Percentiles rank a stretch among this genome's conserved stretches.
Evolutionary conservation across 2,113 vertebrate genomes (phyloP).

Genomic region (Apteryx mantelli): DNA sequence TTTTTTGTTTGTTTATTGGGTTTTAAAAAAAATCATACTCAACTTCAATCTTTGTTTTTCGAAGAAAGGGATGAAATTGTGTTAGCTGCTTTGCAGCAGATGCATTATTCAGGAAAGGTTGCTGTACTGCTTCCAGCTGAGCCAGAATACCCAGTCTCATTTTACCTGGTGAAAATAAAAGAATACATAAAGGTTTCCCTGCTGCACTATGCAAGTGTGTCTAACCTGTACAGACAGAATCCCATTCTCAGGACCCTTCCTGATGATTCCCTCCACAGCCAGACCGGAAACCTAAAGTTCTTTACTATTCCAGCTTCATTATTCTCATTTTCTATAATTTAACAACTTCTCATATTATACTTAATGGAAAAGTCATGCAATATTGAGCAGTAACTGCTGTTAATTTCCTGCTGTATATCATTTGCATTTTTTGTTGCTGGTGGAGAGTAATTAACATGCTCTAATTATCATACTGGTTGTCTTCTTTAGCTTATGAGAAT

Average conservation of each 20-base stretch:
- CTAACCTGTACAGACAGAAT: background rate
- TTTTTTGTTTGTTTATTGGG: background rate
- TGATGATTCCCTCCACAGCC: constrained; percentile 46
- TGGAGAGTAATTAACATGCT: constrained; percentile 83
- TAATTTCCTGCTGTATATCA: constrained; percentile 86
- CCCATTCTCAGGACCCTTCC: constrained; percentile 31
- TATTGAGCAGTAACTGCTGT: constrained; percentile 86
- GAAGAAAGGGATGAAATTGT: background rate
- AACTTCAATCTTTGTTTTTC: background rate
- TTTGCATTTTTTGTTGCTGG: constrained; percentile 81
- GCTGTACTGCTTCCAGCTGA: constrained; percentile 14
- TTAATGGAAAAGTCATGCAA: constrained; percentile 88
- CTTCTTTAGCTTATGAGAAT: constrained; percentile 77
- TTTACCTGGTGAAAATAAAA: constrained; percentile 60
- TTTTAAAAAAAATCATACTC: background rate
- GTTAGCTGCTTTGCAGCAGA: constrained; percentile 26
- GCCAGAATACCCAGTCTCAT: background rate
- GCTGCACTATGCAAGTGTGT: background rate
- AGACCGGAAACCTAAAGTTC: constrained; percentile 58
- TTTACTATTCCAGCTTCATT: constrained; percentile 79
- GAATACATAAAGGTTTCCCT: background rate
- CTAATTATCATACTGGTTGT: constrained; percentile 82
- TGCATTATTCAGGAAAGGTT: constrained; percentile 40
- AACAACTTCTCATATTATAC: constrained; percentile 83
- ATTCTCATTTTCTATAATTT: constrained; percentile 85